Percentiles rank a stretch among this genome's conserved stretches.
Evolutionary conservation across 2,113 vertebrate species (phyloP).

Genomic region (Sinocyclocheilus anophthalmus): DNA sequence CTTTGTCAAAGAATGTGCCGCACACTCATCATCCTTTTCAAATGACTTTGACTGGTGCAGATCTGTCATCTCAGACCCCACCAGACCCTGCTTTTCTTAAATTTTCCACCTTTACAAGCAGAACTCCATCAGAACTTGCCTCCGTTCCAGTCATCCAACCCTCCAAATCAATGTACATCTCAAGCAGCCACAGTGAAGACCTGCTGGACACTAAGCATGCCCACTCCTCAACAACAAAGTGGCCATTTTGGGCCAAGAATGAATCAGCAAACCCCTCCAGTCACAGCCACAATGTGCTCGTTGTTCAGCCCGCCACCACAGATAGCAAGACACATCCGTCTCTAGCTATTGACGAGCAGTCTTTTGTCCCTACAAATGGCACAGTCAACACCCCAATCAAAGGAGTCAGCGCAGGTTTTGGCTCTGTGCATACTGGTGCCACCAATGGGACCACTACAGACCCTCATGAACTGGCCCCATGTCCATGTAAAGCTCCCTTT

Average conservation of each 20-base stretch:
- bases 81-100: constrained; percentile 48
- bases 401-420: constrained; percentile 29
- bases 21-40: background rate
- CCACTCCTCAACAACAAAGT: constrained; percentile 45
- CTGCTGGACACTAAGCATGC: constrained; percentile 49
- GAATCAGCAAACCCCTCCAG: constrained; percentile 55
- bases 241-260: constrained; percentile 48
- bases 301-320: constrained; percentile 39
- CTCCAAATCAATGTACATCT: constrained; percentile 33
- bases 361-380: constrained; percentile 50
- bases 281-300: constrained; percentile 41
- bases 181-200: constrained; percentile 16
- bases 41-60: too few species aligned
- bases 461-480: constrained; percentile 60
- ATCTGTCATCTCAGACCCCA: constrained; percentile 42
- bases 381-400: constrained; percentile 28
- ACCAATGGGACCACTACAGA: constrained; percentile 37
- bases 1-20: background rate
- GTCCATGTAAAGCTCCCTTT: constrained; percentile 71
- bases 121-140: constrained; percentile 15
- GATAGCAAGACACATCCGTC: constrained; percentile 43
- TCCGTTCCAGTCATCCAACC: constrained; percentile 22
- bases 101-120: constrained; percentile 26
- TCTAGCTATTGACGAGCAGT: constrained; percentile 25
- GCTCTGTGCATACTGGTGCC: constrained; percentile 38